Conservation (phyloP, 2,113 vertebrate genomes). For the Nibea albiflora region DNA sequence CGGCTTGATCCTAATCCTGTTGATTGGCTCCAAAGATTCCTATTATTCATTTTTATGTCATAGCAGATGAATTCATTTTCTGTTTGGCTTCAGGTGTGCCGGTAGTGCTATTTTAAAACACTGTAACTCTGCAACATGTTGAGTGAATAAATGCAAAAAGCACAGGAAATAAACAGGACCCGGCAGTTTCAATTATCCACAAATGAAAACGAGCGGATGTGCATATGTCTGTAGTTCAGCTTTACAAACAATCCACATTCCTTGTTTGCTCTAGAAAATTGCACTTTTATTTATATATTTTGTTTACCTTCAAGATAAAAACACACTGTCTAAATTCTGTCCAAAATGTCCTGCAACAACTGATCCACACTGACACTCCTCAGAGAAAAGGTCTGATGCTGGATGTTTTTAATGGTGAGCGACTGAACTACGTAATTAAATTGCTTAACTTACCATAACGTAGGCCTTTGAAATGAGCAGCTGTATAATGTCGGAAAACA, state of each 20-base stretch:
- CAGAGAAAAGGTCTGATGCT: background rate
- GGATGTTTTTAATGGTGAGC: background rate
- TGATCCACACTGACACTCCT: background rate
- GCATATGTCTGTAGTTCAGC: background rate
- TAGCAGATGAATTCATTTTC: background rate
- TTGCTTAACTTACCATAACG: background rate
- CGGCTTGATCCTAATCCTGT: background rate
- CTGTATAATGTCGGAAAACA: background rate
- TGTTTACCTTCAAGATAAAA: background rate
- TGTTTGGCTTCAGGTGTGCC: background rate
- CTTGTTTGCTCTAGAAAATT: background rate
- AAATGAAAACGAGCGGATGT: background rate
- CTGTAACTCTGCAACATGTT: background rate
- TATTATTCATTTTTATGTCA: no score
- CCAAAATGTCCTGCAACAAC: background rate
- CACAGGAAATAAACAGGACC: background rate
- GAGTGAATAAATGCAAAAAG: background rate
- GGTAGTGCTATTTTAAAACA: background rate
- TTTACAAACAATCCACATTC: background rate
- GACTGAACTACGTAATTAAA: background rate
- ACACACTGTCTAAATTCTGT: background rate
- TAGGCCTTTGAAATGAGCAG: background rate
- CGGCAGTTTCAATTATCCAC: background rate
- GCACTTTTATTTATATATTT: background rate
- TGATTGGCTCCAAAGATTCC: no score